Evolutionary conservation across 1,140 invertebrate species (phyloP), one percentile per base, ranked within the genome.

Genomic region (Epicauta chinensis): DNA sequence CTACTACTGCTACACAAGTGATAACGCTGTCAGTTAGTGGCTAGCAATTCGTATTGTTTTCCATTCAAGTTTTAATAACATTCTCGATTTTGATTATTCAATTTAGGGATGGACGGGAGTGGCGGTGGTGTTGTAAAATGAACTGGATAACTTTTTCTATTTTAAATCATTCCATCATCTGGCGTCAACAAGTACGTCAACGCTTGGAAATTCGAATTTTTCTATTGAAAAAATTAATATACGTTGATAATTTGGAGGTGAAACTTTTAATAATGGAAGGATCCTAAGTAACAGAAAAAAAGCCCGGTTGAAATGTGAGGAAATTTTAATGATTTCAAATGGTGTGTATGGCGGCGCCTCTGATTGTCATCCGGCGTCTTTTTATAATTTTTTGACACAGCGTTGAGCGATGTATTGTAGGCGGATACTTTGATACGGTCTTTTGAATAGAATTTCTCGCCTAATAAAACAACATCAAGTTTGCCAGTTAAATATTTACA

Each of bases 361-460:
- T 34, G 42, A 13, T 12, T 11, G 42, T 45, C 15, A 32, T 16
- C 23, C 7, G 15, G 4, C 41, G 16, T 2, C 30, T 16, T 43
- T 43, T 43, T 29, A 7, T 45, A 34, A 37, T 29, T 47, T 46
- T 34, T 34, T 37, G 48, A 11, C 32, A 23, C 9, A 10, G 37
- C 6, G 39, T 23, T 49, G 51, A 57, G 43, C 44, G 51, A 53
- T 57, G 55, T 47, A 57, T 53, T 32, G 41, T 29, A 51, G 50
- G 51, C 55, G 50, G 55, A 48, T 15, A 52, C 55, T 60, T 60
- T 60, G 58, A 60, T 60, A 53, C 38, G 55, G 17, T 55, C 32
- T 49, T 58, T 58, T 60, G 55, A 60, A 45, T 48, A 58, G 29
- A 51, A 40, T 40, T 60, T 55, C 44, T 54, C 52, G 46, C 38